Evolutionary conservation across 2,888 invertebrate species (phyloP).

Genomic region (Dastarcus helophoroides): DNA sequence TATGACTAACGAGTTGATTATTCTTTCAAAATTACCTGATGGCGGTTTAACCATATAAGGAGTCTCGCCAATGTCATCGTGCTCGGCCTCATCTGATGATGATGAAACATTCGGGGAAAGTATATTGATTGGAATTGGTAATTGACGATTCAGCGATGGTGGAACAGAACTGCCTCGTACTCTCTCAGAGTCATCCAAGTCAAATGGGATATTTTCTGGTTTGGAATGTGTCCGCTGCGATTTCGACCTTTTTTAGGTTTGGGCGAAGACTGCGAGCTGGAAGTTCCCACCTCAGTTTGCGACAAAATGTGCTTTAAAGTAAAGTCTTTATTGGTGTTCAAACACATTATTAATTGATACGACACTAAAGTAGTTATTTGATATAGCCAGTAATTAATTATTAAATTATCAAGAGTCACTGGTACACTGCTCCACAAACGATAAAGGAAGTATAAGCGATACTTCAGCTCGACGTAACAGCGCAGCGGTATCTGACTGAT

Average conservation of each 20-base stretch:
- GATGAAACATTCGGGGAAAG: background rate
- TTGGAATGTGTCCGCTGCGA: slow-evolving; percentile 2
- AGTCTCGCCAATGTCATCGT: slow-evolving; percentile 2
- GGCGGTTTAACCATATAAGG: slow-evolving; percentile 4
- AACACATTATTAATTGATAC: slow-evolving; percentile 4
- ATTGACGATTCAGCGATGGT: too few relatives aligned
- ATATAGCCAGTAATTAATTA: background rate
- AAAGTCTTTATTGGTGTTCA: slow-evolving; percentile 2
- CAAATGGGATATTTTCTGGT: background rate
- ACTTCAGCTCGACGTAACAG: background rate
- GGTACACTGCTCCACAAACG: slow-evolving; percentile 1
- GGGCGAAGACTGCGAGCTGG: slow-evolving; percentile 2
- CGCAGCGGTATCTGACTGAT: background rate
- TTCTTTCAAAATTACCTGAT: slow-evolving; percentile 1
- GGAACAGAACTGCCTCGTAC: too few relatives aligned
- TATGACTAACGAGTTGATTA: slow-evolving; percentile 1
- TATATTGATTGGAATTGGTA: background rate
- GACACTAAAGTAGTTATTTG: slow-evolving; percentile 1
- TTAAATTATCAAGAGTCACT: background rate
- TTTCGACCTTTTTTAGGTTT: slow-evolving; percentile 6
- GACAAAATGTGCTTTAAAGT: slow-evolving; percentile 3
- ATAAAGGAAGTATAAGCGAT: background rate
- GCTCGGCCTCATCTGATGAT: slow-evolving; percentile 4
- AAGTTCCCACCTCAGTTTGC: slow-evolving; percentile 3
- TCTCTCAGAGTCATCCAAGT: background rate